Percentiles rank a stretch among this genome's conserved stretches.
phyloP scores from a whole-genome alignment of 2,797 vertebrate genomes.

The Gallinago nigripennis region DNA sequence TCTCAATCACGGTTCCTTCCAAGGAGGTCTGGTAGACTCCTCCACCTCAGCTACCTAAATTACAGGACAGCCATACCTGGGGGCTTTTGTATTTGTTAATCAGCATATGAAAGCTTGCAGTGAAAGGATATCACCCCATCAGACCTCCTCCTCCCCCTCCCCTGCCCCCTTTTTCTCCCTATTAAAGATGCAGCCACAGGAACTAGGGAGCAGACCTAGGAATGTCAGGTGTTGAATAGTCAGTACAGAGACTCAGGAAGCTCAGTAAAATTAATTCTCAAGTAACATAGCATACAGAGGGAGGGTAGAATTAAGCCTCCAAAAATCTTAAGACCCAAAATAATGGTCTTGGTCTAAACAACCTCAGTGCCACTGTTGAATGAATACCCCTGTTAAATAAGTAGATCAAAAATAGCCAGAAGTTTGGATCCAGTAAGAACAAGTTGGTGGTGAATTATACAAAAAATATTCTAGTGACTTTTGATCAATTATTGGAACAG shows the following conservation, averaged over 20 bases:
- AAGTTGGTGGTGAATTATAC: neutral
- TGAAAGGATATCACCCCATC: neutral
- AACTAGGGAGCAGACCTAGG: neutral
- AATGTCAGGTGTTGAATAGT: neutral
- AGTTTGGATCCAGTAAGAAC: neutral
- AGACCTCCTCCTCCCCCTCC: fast-evolving
- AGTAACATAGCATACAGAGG: neutral
- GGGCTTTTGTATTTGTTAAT: neutral
- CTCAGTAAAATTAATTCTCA: neutral
- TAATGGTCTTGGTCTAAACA: neutral
- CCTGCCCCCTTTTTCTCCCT: neutral
- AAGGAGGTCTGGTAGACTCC: neutral
- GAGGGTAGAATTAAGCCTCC: neutral
- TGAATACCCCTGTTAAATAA: neutral
- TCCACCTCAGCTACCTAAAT: neutral
- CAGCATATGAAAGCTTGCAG: neutral
- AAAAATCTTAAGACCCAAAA: neutral
- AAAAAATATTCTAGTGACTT: neutral
- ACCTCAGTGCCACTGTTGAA: neutral
- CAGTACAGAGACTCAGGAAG: neutral
- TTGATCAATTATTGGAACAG: neutral
- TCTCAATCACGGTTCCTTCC: neutral
- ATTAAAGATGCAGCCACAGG: neutral
- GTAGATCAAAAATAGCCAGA: neutral
- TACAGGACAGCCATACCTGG: fast-evolving